Evolutionary conservation across 2,888 invertebrate genomes (phyloP).

Genomic region (Andrena bucephala): DNA sequence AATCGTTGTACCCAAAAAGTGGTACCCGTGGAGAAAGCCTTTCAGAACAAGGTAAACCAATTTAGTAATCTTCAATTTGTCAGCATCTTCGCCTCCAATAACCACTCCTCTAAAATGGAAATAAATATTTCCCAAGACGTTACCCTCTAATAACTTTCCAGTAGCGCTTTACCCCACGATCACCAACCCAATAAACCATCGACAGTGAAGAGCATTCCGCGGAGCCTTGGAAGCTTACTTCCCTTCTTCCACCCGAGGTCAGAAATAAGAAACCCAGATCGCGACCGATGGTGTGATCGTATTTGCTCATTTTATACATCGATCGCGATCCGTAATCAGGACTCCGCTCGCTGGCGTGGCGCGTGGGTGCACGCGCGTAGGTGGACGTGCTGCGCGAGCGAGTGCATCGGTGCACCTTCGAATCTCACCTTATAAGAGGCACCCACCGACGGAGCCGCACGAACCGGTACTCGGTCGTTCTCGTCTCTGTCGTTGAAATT

Average conservation of each 20-base stretch:
- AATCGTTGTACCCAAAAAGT: too few species aligned
- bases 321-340: constrained; percentile 16
- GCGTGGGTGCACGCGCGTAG: constrained; percentile 59
- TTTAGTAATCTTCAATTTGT: too few species aligned
- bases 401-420: constrained; percentile 41
- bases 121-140: too few species aligned
- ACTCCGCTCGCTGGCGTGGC: background rate
- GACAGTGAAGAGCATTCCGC: too few species aligned
- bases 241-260: background rate
- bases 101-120: too few species aligned
- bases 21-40: too few species aligned
- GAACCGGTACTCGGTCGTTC: constrained; percentile 50
- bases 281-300: background rate
- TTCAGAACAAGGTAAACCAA: too few species aligned
- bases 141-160: too few species aligned
- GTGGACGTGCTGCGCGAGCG: constrained; percentile 44
- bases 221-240: background rate
- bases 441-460: constrained; percentile 44
- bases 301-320: background rate
- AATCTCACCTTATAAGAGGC: constrained; percentile 65
- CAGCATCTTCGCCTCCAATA: too few species aligned
- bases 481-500: constrained; percentile 25
- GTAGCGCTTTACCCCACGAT: too few species aligned
- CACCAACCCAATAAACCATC: too few species aligned
- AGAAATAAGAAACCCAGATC: background rate